Evolutionary conservation across 35 echinoderm and acorn worm species (phyloP), one percentile per base, ranked within the genome.

Genomic region (Heliocidaris tuberculata): DNA sequence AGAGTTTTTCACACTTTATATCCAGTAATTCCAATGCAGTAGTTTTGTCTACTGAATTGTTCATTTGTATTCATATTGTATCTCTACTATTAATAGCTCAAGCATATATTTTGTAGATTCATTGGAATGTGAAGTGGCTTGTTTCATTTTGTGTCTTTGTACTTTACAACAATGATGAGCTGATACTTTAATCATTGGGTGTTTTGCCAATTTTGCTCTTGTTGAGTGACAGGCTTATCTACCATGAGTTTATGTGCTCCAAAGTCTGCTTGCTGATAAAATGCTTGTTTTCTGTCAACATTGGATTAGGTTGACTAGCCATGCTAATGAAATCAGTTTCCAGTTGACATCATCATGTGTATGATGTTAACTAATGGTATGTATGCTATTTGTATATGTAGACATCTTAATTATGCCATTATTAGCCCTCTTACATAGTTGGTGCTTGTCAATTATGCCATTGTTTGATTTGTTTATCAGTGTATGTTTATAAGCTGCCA

Each of bases 231-330:
- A n/a, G 21, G 21, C 27, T 78, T 78, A 78, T 78, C 21, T 2
- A n/a, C 65, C 65, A n/a, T 78, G 65, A 78, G 65, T 78, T 78
- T 78, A 78, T 78, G 21, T 78, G 65, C 65, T 78, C 65, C 59
- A 78, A 3, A 78, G 65, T 78, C 65, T 78, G 27, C 65, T 78
- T 70, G 8, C 65, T 78, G 65, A 78, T 78, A 78, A 78, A 2
- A n/a, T 7, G 7, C 19, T 27, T 21, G 21, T 78, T n/a, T 78
- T 78, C 65, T 78, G 65, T 78, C 19, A 78, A 78, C 65, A 78
- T n/a, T 78, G 3, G 65, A 78, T 78, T 78, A 78, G 65, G 65
- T 78, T 78, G 65, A 78, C 65, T 78, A 78, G 65, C 27, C 65
- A 78, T 27, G 65, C 65, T 78, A n/a, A 78, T 78, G 17, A 78